Percentiles rank a stretch among this genome's conserved stretches.
phyloP scores from a whole-genome alignment of 92 coral and sea anemone genomes.

The Anthopleura xanthogrammica region DNA sequence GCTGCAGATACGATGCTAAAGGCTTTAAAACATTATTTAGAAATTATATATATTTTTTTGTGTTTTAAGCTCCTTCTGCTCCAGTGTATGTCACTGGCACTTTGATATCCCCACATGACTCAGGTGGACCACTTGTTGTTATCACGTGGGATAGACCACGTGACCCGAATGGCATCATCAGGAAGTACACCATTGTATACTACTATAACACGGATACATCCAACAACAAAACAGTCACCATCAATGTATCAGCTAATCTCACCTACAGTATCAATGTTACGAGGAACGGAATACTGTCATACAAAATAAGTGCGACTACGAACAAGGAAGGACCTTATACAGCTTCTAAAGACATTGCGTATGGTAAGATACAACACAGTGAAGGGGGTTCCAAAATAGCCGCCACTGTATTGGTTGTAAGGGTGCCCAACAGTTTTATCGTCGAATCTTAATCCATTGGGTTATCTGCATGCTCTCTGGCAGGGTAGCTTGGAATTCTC shows the following conservation, averaged over 20 bases:
- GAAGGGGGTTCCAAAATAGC: too few species aligned
- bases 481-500: too few species aligned
- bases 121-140: not conserved
- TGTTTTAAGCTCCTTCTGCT: slow-evolving; percentile 12
- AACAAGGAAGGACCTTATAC: slow-evolving; percentile 17
- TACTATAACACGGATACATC: not conserved
- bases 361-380: too few species aligned
- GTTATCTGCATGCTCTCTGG: too few species aligned
- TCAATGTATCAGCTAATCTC: not conserved
- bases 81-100: not conserved
- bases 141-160: slow-evolving; percentile 38
- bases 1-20: too few species aligned
- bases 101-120: not conserved
- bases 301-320: slow-evolving; percentile 14
- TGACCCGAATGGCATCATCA: slow-evolving; percentile 27
- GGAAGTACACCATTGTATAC: slow-evolving; percentile 13
- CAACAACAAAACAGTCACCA: not conserved
- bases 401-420: too few species aligned
- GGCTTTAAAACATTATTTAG: too few species aligned
- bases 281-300: not conserved
- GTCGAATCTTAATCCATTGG: too few species aligned
- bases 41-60: too few species aligned
- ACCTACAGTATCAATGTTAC: not conserved
- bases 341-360: not conserved
- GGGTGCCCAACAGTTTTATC: too few species aligned